These are phyloP conservation scores for Oophaga sylvatica DNA, from an alignment of 2,797 vertebrate genomes.

Conservation along the genomic window DNA sequence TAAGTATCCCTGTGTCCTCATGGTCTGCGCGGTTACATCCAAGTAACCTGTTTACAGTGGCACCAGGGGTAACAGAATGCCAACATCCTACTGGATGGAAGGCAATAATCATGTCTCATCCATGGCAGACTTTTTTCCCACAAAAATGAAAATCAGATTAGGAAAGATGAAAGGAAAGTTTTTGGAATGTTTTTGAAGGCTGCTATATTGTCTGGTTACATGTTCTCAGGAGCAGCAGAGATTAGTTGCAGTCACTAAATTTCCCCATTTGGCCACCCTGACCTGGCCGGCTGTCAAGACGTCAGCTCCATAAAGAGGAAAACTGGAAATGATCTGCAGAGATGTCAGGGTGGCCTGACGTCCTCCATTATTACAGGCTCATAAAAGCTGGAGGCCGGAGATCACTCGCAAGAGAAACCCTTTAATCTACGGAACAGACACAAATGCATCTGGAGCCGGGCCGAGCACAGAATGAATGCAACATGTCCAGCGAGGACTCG, in stretches of 20 bases:
- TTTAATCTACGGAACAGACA: constrained; percentile 24
- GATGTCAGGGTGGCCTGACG: constrained; percentile 68
- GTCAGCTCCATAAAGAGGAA: constrained; percentile 22
- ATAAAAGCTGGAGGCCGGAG: constrained; percentile 62
- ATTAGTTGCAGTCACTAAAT: background rate
- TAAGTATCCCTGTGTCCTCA: too few species aligned
- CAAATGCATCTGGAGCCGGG: background rate
- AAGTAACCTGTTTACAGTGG: too few species aligned
- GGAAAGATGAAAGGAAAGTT: background rate
- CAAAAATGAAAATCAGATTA: background rate
- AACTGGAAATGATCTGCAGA: constrained; percentile 42
- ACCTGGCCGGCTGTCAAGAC: constrained; percentile 22
- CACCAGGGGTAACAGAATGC: too few species aligned
- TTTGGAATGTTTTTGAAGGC: constrained; percentile 2
- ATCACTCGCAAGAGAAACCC: constrained; percentile 27
- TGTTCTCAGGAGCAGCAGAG: constrained; percentile 18
- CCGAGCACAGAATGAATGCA: background rate
- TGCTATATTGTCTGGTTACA: background rate
- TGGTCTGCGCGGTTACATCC: too few species aligned
- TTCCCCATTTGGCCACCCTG: background rate
- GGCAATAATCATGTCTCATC: too few species aligned
- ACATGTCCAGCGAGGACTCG: background rate
- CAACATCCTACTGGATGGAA: too few species aligned
- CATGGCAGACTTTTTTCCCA: too few species aligned
- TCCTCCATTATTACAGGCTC: constrained; percentile 47